Conservation (phyloP, 2,888 invertebrate genomes). For the Aphodius granarius region DNA sequence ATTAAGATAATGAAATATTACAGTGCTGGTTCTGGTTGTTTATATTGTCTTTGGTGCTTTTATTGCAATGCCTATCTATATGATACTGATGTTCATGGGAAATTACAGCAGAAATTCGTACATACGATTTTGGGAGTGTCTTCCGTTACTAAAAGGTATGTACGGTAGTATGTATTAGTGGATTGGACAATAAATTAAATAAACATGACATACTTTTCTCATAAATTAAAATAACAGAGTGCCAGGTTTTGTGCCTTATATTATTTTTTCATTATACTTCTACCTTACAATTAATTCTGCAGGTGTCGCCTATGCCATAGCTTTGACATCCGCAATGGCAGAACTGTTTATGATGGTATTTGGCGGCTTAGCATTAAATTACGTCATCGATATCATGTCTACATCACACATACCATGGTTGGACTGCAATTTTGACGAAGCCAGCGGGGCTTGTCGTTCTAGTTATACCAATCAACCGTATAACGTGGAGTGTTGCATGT, state of each 20-base stretch:
- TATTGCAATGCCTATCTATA: slow-evolving; percentile 26
- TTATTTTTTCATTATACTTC: too few species aligned
- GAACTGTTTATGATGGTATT: slow-evolving; percentile 15
- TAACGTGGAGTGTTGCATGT: slow-evolving; percentile 13
- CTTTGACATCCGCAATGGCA: slow-evolving; percentile 13
- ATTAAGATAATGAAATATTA: slow-evolving; percentile 1
- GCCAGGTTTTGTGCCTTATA: too few species aligned
- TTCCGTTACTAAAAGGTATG: slow-evolving; percentile 23
- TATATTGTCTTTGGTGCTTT: slow-evolving; percentile 20
- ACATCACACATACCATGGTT: slow-evolving; percentile 14
- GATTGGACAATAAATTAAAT: too few species aligned
- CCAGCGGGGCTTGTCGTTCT: neutral
- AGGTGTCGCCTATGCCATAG: slow-evolving; percentile 21
- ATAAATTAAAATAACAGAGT: too few species aligned
- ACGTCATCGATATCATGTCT: neutral
- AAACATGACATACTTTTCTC: too few species aligned
- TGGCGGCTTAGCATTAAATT: slow-evolving; percentile 17
- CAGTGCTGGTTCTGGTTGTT: slow-evolving; percentile 18
- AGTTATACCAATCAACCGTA: neutral
- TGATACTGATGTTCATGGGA: slow-evolving; percentile 25
- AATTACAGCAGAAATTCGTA: slow-evolving; percentile 23
- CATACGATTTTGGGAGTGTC: slow-evolving; percentile 24
- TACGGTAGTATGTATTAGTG: too few species aligned
- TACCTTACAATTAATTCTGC: neutral
- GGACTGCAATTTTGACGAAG: slow-evolving; percentile 7